Percentiles rank a stretch among this genome's conserved stretches.
phyloP scores from a whole-genome alignment of 2,888 invertebrate genomes.

The Phlogophora meticulosa region DNA sequence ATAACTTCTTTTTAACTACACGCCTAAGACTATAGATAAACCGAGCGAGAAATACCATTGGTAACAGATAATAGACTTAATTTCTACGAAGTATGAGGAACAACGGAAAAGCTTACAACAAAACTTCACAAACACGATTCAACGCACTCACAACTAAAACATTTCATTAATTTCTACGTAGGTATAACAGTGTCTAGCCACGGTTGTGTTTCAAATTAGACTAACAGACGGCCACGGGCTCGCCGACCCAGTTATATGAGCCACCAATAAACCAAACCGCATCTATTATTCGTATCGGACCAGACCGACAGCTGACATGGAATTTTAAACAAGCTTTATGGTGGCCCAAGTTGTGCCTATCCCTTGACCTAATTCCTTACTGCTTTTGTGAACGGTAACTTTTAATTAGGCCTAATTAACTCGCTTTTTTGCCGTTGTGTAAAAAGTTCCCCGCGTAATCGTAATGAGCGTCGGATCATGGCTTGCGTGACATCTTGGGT shows the following conservation, averaged over 20 bases:
- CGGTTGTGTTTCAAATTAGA: conserved; percentile 88
- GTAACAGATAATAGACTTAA: neutral
- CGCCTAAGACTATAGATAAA: neutral
- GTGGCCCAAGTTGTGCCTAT: conserved; percentile 73
- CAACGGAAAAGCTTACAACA: conserved; percentile 24
- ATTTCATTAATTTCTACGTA: conserved; percentile 61
- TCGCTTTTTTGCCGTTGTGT: conserved; percentile 45
- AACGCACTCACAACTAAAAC: conserved; percentile 59
- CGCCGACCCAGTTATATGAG: conserved; percentile 87
- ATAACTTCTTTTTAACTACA: neutral
- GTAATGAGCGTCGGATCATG: conserved; percentile 1
- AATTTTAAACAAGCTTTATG: conserved; percentile 87
- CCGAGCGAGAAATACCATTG: neutral
- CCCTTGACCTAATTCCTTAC: conserved; percentile 82
- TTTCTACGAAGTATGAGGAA: neutral
- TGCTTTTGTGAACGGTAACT: conserved; percentile 72
- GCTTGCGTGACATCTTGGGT: conserved; percentile 45
- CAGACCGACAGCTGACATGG: conserved; percentile 84
- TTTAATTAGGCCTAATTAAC: conserved; percentile 77
- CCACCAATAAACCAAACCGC: conserved; percentile 89
- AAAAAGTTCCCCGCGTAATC: neutral
- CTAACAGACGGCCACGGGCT: conserved; percentile 81
- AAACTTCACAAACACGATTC: conserved; percentile 43
- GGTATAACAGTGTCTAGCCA: conserved; percentile 80
- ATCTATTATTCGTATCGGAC: conserved; percentile 85